phyloP scores from a whole-genome alignment of 2,797 vertebrate genomes.

The Typhlichthys subterraneus region DNA sequence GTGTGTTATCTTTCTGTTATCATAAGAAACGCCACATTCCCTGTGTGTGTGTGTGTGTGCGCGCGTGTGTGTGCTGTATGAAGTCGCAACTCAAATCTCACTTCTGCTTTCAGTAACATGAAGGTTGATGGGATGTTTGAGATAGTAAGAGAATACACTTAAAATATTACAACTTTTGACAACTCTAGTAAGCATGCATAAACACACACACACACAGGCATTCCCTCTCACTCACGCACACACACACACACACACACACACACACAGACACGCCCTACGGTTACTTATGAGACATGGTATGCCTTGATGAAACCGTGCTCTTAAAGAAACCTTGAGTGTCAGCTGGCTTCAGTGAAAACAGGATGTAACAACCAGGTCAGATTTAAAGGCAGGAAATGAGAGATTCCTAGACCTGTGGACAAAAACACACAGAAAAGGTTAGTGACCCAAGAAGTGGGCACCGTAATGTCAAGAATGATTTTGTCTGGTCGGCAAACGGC shows the following conservation, averaged over 20 bases:
- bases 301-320: constrained; percentile 32
- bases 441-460: constrained; percentile 19
- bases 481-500: no score
- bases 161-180: not conserved
- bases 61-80: not conserved
- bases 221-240: constrained; percentile 6
- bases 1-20: not conserved
- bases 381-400: constrained; percentile 63
- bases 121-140: constrained; percentile 37
- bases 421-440: constrained; percentile 24
- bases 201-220: not conserved
- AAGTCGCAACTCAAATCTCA: constrained; percentile 40
- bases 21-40: no score
- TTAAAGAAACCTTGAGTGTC: constrained; percentile 14
- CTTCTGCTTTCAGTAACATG: constrained; percentile 33
- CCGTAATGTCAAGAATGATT: no score
- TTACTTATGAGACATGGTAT: constrained; percentile 59
- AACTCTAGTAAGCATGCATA: not conserved
- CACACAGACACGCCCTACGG: constrained; percentile 10
- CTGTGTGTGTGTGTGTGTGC: not conserved
- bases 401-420: constrained; percentile 53
- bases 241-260: constrained; percentile 29
- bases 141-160: not conserved
- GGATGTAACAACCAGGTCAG: constrained; percentile 18
- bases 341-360: constrained; percentile 22